Evolutionary conservation across 2,797 vertebrate species (phyloP), one percentile per base, ranked within the genome.

Genomic region (Micrastur ruficollis): DNA sequence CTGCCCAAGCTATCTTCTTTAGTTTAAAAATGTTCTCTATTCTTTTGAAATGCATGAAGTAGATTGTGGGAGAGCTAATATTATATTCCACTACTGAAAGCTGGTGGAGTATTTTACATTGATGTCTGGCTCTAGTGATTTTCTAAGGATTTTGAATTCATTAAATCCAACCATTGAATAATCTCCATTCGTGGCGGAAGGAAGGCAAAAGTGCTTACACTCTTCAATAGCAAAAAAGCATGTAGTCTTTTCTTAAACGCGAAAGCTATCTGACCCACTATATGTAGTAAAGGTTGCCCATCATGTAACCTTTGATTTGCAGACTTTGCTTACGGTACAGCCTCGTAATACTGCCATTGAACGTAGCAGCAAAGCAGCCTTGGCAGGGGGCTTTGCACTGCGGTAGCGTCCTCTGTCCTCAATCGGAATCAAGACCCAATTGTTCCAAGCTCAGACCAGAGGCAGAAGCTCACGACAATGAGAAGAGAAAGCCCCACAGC

Each of bases 131-230:
- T 96, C 92, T 91, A 95, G 96, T 97, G 97, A 97, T 97, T 97
- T 97, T 97, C 97, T 97, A 97, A 96, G 96, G 96, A 94, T 96
- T 96, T 90, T 97, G 95, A 95, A 97, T 97, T 96, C 97, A 97
- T 96, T 96, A 96, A 96, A 94, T 85, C 75, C 92, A 93, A 34
- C 95, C 95, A 94, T 81, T 94, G 96, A 97, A 97, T 96, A 93
- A 96, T 96, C 96, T 94, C 95, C 83, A 58, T 87, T 95, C 2
- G 78, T 92, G 92, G 94, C 5, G 14, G 92, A 94, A 96, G 89
- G 94, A 49, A 95, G 84, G 95, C 86, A 52, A 6, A 95, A 94
- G 90, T 86, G 90, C 95, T 97, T 95, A 93, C 2, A 7, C 65
- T 91, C 92, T 59, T 81, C 90, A 89, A 5, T 36, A 91, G 90